Evolutionary conservation across 2,888 invertebrate genomes (phyloP).

Genomic region (Morpho helenor): DNA sequence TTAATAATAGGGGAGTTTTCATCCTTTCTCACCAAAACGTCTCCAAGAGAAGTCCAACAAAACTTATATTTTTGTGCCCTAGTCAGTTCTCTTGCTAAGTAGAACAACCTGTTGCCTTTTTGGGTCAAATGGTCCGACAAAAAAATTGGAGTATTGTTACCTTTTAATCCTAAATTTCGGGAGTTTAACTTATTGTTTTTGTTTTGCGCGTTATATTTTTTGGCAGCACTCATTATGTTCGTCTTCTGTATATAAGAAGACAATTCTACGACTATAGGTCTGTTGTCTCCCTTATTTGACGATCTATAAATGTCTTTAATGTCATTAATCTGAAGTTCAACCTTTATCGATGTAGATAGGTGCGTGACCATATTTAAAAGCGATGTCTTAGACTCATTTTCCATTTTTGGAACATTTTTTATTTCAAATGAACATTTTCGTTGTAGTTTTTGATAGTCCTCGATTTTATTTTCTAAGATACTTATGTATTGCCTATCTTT

Average conservation of each 20-base stretch:
- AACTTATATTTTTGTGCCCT: constrained; percentile 7
- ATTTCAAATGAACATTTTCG: constrained; percentile 14
- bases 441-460: constrained; percentile 11
- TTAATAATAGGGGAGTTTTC: constrained; percentile 24
- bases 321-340: no score
- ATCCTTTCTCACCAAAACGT: constrained; percentile 10
- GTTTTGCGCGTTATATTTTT: constrained; percentile 14
- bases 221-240: constrained; percentile 12
- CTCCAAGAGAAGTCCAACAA: constrained; percentile 10
- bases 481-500: constrained; percentile 14
- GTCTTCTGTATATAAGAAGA: constrained; percentile 17
- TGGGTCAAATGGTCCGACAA: constrained; percentile 12
- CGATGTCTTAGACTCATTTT: constrained; percentile 13
- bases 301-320: no score
- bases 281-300: background rate
- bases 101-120: constrained; percentile 13
- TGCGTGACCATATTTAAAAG: constrained; percentile 4
- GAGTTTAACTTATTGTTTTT: constrained; percentile 15
- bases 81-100: constrained; percentile 9
- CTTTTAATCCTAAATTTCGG: constrained; percentile 12
- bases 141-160: constrained; percentile 13
- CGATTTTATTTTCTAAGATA: constrained; percentile 11
- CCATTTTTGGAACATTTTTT: constrained; percentile 13
- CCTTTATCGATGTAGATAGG: no score
- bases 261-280: constrained; percentile 13